These are phyloP conservation scores for Rana temporaria DNA, from an alignment of 2,113 vertebrate genomes.

Conservation along the genomic window DNA sequence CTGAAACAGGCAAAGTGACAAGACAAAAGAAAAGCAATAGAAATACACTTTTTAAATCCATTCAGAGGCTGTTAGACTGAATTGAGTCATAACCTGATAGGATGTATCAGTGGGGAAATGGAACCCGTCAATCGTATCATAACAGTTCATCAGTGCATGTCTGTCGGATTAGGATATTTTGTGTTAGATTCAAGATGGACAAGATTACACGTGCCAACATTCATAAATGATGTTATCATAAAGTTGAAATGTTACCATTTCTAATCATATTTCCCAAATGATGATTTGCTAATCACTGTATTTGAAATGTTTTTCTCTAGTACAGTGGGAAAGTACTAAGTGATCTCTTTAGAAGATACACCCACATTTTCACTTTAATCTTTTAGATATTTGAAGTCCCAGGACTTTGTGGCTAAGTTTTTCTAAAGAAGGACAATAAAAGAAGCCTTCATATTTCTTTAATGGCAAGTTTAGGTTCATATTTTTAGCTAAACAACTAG, in stretches of 20 bases:
- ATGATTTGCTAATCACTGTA: background rate
- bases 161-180: background rate
- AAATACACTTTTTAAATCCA: background rate
- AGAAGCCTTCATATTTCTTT: no score
- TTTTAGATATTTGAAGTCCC: background rate
- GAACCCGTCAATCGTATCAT: background rate
- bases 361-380: background rate
- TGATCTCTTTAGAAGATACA: background rate
- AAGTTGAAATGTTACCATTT: background rate
- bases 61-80: background rate
- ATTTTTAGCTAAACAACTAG: no score
- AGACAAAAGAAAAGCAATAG: background rate
- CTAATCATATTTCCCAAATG: background rate
- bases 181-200: background rate
- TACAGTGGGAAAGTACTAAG: background rate
- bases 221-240: background rate
- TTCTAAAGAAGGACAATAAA: no score
- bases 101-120: background rate
- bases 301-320: background rate
- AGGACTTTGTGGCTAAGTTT: no score
- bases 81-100: background rate
- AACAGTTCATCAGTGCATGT: background rate
- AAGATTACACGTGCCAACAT: background rate
- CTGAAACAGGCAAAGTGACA: conserved; percentile 3
- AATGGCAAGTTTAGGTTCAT: no score